These are phyloP conservation scores for Globodera ellingtonae DNA, from an alignment of 1,140 invertebrate species.

Conservation along the genomic window DNA sequence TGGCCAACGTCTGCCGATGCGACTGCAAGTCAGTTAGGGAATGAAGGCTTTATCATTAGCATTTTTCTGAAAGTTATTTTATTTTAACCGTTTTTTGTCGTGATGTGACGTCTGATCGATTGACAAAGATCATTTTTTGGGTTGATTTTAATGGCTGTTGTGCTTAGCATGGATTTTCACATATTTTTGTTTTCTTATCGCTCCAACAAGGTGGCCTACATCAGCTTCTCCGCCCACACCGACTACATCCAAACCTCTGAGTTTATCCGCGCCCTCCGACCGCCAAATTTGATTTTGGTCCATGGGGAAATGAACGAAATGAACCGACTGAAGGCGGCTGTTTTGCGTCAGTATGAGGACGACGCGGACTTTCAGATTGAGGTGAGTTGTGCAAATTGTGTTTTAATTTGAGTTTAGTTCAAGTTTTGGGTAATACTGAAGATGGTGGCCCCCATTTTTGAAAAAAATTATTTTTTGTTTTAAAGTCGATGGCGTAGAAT, in stretches of 20 bases:
- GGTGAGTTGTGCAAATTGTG: slow-evolving; percentile 26
- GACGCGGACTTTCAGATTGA: slow-evolving; percentile 82
- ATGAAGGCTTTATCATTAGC: not conserved
- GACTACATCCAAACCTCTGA: slow-evolving; percentile 98
- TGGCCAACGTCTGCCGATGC: slow-evolving; percentile 90
- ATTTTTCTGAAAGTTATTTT: too few species aligned
- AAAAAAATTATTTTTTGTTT: too few species aligned
- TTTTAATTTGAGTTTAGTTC: not conserved
- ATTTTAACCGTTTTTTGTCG: too few species aligned
- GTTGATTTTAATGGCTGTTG: too few species aligned
- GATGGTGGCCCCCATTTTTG: too few species aligned
- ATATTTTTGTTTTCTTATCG: not conserved
- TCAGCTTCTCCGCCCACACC: slow-evolving; percentile 98
- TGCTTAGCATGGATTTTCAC: not conserved
- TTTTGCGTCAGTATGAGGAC: slow-evolving; percentile 91
- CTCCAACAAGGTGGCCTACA: slow-evolving; percentile 82
- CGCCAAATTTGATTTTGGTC: slow-evolving; percentile 91
- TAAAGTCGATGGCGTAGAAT: too few species aligned
- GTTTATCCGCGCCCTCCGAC: slow-evolving; percentile 89
- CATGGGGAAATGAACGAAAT: slow-evolving; percentile 99
- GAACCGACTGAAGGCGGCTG: slow-evolving; percentile 87
- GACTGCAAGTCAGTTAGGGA: slow-evolving; percentile 70
- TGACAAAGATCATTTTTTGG: too few species aligned
- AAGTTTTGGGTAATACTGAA: too few species aligned
- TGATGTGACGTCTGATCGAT: too few species aligned